Evolutionary conservation across 2,888 invertebrate species (phyloP), one percentile per base, ranked within the genome.

Genomic region (Endomychus coccineus): DNA sequence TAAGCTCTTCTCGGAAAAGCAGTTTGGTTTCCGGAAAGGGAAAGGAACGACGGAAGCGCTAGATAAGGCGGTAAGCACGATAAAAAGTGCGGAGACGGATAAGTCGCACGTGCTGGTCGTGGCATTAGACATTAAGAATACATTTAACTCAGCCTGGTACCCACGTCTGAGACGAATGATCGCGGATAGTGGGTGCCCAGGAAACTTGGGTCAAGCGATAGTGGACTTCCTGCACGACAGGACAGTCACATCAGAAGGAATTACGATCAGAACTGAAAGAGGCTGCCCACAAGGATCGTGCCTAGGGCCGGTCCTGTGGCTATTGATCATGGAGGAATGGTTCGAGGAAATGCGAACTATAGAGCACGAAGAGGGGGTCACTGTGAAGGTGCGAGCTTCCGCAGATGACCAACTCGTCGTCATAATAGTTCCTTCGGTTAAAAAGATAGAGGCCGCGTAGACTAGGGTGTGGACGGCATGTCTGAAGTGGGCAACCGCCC

Each of bases 1-100:
- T 12, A 46, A 44, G 3, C 36, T 34, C 14, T 34, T 52, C 13
- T 39, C 21, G 12, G 43, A 45, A 1, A 32, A 40, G 1, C 46
- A 46, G 21, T 47, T 24, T 32, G 47, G 49, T 0, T 49, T 57
- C n/a, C n/a, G n/a, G n/a, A n/a, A n/a, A n/a, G n/a, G n/a, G n/a
- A n/a, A n/a, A n/a, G n/a, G n/a, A n/a, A n/a, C n/a, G n/a, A n/a
- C n/a, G n/a, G n/a, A n/a, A n/a, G n/a, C n/a, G n/a, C n/a, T n/a
- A n/a, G n/a, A n/a, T n/a, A n/a, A n/a, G n/a, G n/a, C n/a, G n/a
- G n/a, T n/a, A n/a, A n/a, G n/a, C n/a, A n/a, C n/a, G n/a, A n/a
- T n/a, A n/a, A n/a, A n/a, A n/a, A n/a, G n/a, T n/a, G n/a, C n/a
- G n/a, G n/a, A n/a, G n/a, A n/a, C n/a, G n/a, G n/a, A n/a, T n/a